phyloP scores from a whole-genome alignment of 1,140 invertebrate species.

The Solen grandis region DNA sequence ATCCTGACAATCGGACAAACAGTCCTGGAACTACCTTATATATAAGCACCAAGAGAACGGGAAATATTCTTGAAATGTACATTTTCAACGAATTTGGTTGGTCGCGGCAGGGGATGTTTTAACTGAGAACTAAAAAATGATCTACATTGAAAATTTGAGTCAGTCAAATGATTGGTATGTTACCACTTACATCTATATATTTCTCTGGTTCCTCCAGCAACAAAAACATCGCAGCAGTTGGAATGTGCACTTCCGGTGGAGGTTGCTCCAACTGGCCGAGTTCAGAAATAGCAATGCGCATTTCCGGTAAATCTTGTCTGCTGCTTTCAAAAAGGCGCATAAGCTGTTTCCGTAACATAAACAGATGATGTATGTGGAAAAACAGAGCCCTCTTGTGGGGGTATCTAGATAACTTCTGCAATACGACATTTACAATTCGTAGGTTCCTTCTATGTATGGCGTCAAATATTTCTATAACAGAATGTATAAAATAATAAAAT shows the following conservation, averaged over 20 bases:
- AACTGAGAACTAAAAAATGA: no score
- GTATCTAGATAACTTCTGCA: conserved; percentile 22
- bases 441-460: conserved; percentile 38
- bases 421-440: conserved; percentile 2
- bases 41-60: no score
- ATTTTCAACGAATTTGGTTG: no score
- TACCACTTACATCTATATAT: conserved; percentile 16
- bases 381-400: conserved; percentile 17
- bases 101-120: no score
- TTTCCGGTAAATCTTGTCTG: conserved; percentile 29
- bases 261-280: conserved; percentile 2
- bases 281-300: background rate
- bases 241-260: conserved; percentile 31
- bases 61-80: no score
- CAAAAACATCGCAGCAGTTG: conserved; percentile 31
- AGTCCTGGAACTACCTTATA: no score
- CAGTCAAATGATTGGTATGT: no score
- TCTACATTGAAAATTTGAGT: no score
- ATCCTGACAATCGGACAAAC: no score
- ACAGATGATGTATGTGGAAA: conserved; percentile 16
- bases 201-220: conserved; percentile 39
- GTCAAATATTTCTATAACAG: conserved; percentile 17
- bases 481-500: no score
- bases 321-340: conserved; percentile 10
- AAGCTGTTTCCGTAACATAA: conserved; percentile 19